Evolutionary conservation across 2,797 vertebrate genomes (phyloP).

Genomic region (Enteromius viviparus): DNA sequence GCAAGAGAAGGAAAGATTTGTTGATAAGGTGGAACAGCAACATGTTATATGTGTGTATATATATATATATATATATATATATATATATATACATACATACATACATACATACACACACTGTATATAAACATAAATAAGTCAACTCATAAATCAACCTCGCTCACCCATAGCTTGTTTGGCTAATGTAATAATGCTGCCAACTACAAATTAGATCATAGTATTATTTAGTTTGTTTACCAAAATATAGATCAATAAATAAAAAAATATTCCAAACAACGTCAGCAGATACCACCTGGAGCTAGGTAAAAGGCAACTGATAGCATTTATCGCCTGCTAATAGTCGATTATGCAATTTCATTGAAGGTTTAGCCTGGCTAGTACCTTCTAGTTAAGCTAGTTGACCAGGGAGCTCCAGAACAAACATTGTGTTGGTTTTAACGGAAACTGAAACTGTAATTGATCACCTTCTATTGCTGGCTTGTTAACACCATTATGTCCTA

Average conservation of each 20-base stretch:
- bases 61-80: too few relatives aligned
- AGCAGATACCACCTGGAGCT: neutral
- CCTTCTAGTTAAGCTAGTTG: neutral
- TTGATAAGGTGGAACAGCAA: constrained; percentile 44
- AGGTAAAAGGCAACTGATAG: neutral
- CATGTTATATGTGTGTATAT: neutral
- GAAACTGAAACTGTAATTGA: too few relatives aligned
- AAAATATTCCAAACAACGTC: neutral
- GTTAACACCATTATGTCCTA: too few relatives aligned
- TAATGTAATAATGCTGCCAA: neutral
- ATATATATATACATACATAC: too few relatives aligned
- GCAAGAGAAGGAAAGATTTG: constrained; percentile 60
- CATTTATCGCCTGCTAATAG: neutral
- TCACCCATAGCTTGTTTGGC: neutral
- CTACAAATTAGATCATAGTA: neutral
- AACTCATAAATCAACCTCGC: neutral
- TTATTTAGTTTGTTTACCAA: neutral
- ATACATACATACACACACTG: too few relatives aligned
- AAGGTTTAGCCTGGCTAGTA: neutral
- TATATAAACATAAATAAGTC: neutral
- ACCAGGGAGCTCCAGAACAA: neutral
- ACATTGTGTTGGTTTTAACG: neutral
- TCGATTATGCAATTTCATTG: neutral
- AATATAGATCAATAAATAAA: neutral
- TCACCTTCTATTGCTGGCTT: too few relatives aligned